These are phyloP conservation scores for Malurus alboscapulatus DNA, from an alignment of 2,113 vertebrate species.

Conservation along the genomic window DNA sequence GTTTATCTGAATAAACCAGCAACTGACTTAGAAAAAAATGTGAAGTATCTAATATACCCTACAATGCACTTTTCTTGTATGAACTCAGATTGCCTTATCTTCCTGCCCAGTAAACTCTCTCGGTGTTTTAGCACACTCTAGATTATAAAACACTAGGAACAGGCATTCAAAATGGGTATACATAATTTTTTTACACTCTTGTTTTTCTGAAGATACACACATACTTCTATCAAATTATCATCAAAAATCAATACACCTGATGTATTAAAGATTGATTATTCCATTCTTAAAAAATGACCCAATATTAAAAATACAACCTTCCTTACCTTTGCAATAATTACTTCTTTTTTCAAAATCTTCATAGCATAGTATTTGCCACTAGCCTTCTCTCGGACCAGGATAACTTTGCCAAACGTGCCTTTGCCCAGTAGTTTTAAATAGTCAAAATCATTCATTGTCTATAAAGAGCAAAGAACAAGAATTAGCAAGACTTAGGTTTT, in stretches of 20 bases:
- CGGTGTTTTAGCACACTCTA: background rate
- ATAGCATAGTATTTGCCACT: conserved; percentile 98
- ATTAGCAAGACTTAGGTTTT: background rate
- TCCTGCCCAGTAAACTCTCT: background rate
- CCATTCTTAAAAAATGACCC: background rate
- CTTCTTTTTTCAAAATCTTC: conserved; percentile 99
- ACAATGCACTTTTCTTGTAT: background rate
- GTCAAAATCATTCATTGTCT: conserved; percentile 99
- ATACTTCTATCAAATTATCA: background rate
- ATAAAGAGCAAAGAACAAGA: conserved; percentile 33
- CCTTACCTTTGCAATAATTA: conserved; percentile 96
- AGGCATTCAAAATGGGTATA: background rate
- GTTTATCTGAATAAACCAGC: background rate
- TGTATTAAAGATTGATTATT: background rate
- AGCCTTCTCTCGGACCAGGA: conserved; percentile 96
- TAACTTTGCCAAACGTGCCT: conserved; percentile 98
- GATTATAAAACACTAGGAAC: background rate
- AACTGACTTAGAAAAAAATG: background rate
- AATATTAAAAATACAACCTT: background rate
- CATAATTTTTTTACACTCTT: background rate
- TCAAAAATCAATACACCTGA: background rate
- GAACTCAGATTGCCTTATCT: background rate
- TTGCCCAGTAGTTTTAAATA: conserved; percentile 98
- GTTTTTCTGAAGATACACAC: background rate
- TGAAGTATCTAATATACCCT: background rate